A percentile compares a stretch with the other conserved stretches of the same genome.
Evolutionary conservation across 2,888 invertebrate species (phyloP).

Genomic region (Nesidiocoris tenuis): DNA sequence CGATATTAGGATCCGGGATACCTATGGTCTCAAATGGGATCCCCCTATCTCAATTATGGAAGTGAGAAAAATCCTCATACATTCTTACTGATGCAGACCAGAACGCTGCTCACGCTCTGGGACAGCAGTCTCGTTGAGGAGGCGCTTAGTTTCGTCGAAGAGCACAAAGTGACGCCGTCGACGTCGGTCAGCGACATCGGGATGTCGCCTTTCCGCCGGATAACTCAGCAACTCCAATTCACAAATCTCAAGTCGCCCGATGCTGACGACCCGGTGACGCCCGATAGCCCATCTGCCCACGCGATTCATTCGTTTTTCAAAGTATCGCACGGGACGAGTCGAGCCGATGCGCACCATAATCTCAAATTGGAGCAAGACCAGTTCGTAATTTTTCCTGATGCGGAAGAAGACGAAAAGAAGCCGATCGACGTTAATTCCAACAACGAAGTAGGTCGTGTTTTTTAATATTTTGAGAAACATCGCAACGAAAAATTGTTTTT

Average conservation of each 20-base stretch:
- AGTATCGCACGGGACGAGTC: slow-evolving; percentile 6
- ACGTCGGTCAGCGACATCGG: slow-evolving; percentile 52
- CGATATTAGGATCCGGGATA: background rate
- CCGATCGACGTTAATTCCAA: slow-evolving; percentile 50
- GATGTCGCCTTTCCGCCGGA: slow-evolving; percentile 71
- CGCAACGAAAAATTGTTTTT: no score
- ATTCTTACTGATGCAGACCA: slow-evolving; percentile 61
- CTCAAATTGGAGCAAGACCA: slow-evolving; percentile 55
- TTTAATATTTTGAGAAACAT: background rate
- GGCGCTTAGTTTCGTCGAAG: slow-evolving; percentile 77
- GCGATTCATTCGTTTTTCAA: slow-evolving; percentile 51
- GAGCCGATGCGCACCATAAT: background rate
- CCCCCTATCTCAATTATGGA: no score
- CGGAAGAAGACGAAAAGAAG: slow-evolving; percentile 56
- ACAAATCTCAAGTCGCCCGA: slow-evolving; percentile 68
- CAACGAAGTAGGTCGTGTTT: slow-evolving; percentile 33
- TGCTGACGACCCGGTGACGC: slow-evolving; percentile 71
- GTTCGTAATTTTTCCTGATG: slow-evolving; percentile 62
- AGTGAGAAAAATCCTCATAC: no score
- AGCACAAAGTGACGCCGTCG: slow-evolving; percentile 62
- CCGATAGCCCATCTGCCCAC: slow-evolving; percentile 58
- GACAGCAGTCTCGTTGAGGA: slow-evolving; percentile 83
- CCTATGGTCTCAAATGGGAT: no score
- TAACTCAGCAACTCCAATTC: slow-evolving; percentile 74
- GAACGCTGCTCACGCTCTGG: slow-evolving; percentile 78